Conservation (phyloP, 2,113 vertebrate genomes). For the Rhegmatorhina hoffmannsi region DNA sequence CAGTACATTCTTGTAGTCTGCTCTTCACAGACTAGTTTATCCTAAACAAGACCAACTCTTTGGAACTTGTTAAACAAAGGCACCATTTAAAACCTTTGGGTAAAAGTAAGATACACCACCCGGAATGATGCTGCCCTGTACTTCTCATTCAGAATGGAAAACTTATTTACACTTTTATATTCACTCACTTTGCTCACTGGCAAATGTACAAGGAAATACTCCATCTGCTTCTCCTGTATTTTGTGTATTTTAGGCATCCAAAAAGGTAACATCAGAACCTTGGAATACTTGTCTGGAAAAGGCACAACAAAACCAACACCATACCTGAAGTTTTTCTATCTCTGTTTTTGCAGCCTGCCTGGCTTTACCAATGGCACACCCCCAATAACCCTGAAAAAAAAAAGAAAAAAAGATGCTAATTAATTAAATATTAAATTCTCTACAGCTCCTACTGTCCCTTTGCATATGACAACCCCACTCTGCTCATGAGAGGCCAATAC, state of each 20-base stretch:
- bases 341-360: slow-evolving; percentile 99
- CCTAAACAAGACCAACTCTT: not conserved
- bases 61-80: not conserved
- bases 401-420: not conserved
- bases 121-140: not conserved
- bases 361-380: slow-evolving; percentile 97
- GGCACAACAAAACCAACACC: not conserved
- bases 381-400: slow-evolving; percentile 91
- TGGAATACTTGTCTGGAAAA: not conserved
- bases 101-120: not conserved
- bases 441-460: not conserved
- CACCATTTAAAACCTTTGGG: not conserved
- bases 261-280: not conserved
- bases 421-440: not conserved
- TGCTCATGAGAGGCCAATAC: not conserved
- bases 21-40: not conserved
- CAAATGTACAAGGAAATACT: not conserved
- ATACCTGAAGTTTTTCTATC: slow-evolving; percentile 97
- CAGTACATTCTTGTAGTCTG: not conserved
- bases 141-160: not conserved
- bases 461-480: not conserved
- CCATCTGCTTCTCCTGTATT: not conserved
- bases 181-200: not conserved
- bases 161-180: not conserved
- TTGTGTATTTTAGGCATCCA: not conserved